These are phyloP conservation scores for Sminthurinus aureus DNA, from an alignment of 2,888 invertebrate species.

Conservation along the genomic window DNA sequence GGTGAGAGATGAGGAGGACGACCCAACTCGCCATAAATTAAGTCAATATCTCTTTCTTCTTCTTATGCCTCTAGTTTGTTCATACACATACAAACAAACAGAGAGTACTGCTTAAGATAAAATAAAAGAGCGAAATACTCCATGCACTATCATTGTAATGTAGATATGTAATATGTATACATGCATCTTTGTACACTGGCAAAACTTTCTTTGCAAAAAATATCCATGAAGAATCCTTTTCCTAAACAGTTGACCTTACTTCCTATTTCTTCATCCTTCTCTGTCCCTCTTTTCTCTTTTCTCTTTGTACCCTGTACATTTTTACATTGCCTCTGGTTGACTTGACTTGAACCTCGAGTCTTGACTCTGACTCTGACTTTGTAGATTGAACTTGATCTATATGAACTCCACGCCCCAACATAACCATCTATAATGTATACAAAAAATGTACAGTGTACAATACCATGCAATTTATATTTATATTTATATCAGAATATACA, in stretches of 20 bases:
- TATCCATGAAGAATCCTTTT: background rate
- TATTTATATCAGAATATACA: no score
- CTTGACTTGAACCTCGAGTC: no score
- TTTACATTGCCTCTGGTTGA: no score
- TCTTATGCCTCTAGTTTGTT: background rate
- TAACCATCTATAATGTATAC: no score
- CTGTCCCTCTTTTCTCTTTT: background rate
- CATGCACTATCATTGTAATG: no score
- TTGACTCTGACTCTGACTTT: no score
- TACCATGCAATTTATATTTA: no score
- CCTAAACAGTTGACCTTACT: background rate
- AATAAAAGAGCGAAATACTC: no score
- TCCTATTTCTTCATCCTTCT: background rate
- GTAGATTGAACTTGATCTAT: no score
- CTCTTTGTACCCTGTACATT: no score
- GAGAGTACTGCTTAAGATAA: background rate
- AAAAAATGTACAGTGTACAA: no score
- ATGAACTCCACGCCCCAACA: no score
- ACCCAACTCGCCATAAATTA: constrained; percentile 29
- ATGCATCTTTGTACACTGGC: background rate
- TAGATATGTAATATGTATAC: background rate
- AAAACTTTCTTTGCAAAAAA: background rate
- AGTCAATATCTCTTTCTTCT: constrained; percentile 10
- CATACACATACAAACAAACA: background rate
- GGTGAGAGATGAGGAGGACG: background rate